phyloP scores from a whole-genome alignment of 2,888 invertebrate species.

The Tetheella fluctuosa region DNA sequence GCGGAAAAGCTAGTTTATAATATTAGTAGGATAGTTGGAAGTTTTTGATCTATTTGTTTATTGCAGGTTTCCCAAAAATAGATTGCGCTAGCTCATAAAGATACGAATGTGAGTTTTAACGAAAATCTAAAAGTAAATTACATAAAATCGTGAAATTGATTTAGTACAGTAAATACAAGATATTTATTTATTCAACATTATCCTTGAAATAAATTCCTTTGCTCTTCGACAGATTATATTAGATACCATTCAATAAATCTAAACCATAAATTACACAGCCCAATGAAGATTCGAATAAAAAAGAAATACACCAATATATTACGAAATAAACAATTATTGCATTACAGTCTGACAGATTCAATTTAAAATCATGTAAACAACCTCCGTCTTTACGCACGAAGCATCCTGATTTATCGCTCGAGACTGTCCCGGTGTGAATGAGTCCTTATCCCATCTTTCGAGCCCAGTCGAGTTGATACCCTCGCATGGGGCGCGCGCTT shows the following conservation, averaged over 20 bases:
- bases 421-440: background rate
- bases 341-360: slow-evolving; percentile 1
- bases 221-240: background rate
- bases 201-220: background rate
- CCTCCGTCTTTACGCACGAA: background rate
- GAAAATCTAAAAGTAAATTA: no score
- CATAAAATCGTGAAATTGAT: no score
- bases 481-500: slow-evolving; percentile 29
- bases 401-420: slow-evolving; percentile 3
- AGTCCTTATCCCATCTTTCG: slow-evolving; percentile 3
- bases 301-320: slow-evolving; percentile 18
- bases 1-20: no score
- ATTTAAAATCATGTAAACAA: slow-evolving; percentile 7
- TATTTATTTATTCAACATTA: no score
- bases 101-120: no score
- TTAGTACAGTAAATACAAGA: no score
- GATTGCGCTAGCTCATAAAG: no score
- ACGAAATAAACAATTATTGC: slow-evolving; percentile 10
- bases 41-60: no score
- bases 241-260: slow-evolving; percentile 1
- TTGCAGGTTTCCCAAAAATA: no score
- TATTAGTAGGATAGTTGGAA: no score
- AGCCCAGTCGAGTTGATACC: slow-evolving; percentile 34
- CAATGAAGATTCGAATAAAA: background rate
- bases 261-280: background rate